Base-by-base conservation (phyloP, 2,888 invertebrate genomes). In the Parnassius orleans region DNA sequence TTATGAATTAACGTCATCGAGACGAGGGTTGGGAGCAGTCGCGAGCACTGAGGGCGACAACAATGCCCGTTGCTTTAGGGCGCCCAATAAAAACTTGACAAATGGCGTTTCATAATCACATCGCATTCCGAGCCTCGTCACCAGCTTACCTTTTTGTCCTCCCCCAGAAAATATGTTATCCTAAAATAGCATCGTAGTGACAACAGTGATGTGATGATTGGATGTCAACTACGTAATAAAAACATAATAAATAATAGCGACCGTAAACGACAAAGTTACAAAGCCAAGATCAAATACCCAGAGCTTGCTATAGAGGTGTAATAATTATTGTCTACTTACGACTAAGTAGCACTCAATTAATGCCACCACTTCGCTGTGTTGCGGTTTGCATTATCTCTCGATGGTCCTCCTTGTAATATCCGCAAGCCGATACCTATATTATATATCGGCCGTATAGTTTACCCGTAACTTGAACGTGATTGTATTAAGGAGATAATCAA, bases 11-110 rank as follows among this genome's bases (percentile, higher is more conserved):
- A 85, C 78, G 85, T 89, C 80, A 75, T 70, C 69, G 73, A 81
- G 84, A 82, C 79, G 80, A 86, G 89, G 89, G 88, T 86, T 80
- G 77, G 72, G 77, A 68, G 73, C 72, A 69, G 72, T 44, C 70
- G 68, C 72, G 69, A 68, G 57, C 67, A 68, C 68, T 66, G 69
- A 72, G 75, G 71, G 71, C 68, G 69, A 71, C 80, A 79, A 90
- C 90, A 90, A 90, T 86, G 77, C 86, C 71, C 72, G 77, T 70
- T 79, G 78, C 81, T 84, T 79, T 80, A 78, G 89, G 88, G 88
- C 76, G 83, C 81, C 89, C 87, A 90, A 91, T 91, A 92, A 91
- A 92, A 91, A 91, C 89, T 91, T 91, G 91, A 91, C 90, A 91
- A 92, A 91, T 91, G 89, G 90, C 83, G 85, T 87, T 88, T 87